These are phyloP conservation scores for Apostichopus japonicus DNA, from an alignment of 35 echinoderm and acorn worm species.

Conservation along the genomic window DNA sequence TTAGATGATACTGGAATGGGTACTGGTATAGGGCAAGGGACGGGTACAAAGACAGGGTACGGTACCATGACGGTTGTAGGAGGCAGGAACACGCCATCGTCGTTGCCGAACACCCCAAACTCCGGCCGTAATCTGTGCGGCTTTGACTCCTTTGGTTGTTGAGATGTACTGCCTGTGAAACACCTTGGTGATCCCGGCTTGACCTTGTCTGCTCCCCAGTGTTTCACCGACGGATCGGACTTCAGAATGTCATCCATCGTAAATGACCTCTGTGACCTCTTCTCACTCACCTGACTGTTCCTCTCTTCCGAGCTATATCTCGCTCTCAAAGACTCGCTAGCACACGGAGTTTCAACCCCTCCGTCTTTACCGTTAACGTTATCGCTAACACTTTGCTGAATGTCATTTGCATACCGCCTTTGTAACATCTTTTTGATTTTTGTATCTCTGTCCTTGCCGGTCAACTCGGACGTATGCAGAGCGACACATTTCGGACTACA, in stretches of 20 bases:
- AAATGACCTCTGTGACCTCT: slow-evolving; percentile 3
- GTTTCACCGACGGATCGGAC: neutral
- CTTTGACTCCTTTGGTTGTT: neutral
- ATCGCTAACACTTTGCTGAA: neutral
- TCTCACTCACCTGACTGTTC: neutral
- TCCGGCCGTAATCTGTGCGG: neutral
- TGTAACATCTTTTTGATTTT: slow-evolving; percentile 53
- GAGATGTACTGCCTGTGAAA: neutral
- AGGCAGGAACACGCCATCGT: slow-evolving; percentile 60
- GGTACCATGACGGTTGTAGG: slow-evolving; percentile 92
- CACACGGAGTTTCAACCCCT: neutral
- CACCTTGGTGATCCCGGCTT: neutral
- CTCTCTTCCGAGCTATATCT: neutral
- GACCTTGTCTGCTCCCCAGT: neutral
- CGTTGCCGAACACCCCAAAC: neutral
- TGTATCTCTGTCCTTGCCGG: slow-evolving; percentile 46
- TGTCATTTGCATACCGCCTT: slow-evolving; percentile 63
- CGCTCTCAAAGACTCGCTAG: neutral
- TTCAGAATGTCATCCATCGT: slow-evolving; percentile 29
- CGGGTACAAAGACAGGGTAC: slow-evolving; percentile 89
- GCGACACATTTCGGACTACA: slow-evolving; percentile 85
- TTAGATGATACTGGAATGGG: slow-evolving; percentile 84
- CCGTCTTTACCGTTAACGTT: neutral
- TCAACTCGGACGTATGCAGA: slow-evolving; percentile 77
- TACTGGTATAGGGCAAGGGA: slow-evolving; percentile 89